Evolutionary conservation across 2,888 invertebrate genomes (phyloP).

Genomic region (Bombyx huttoni): DNA sequence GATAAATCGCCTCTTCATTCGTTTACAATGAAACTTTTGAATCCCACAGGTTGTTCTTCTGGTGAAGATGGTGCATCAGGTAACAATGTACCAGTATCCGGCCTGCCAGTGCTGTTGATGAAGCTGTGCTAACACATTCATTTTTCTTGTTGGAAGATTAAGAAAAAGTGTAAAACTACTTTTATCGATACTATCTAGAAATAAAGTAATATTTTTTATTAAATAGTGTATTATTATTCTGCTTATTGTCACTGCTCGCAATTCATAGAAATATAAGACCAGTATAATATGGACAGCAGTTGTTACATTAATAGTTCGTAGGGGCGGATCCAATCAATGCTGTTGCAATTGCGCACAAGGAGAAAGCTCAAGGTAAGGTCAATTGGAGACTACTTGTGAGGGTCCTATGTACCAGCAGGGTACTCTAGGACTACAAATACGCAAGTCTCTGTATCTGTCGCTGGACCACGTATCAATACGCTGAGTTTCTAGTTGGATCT

Average conservation of each 20-base stretch:
- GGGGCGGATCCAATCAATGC: too few relatives aligned
- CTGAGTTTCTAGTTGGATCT: too few relatives aligned
- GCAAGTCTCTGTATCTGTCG: too few relatives aligned
- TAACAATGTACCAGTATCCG: conserved; percentile 29
- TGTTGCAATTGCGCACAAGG: too few relatives aligned
- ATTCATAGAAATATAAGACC: too few relatives aligned
- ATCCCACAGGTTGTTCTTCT: conserved; percentile 47
- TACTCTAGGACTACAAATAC: too few relatives aligned
- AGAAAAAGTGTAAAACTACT: conserved; percentile 44
- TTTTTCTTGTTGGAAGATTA: conserved; percentile 26
- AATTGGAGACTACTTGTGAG: too few relatives aligned
- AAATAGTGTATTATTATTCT: conserved; percentile 7
- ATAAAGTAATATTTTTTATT: conserved; percentile 13
- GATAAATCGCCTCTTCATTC: conserved; percentile 1
- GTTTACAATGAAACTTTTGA: conserved; percentile 31
- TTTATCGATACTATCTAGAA: conserved; percentile 5
- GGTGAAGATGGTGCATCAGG: conserved; percentile 24
- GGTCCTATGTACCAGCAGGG: too few relatives aligned
- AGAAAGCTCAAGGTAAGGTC: too few relatives aligned
- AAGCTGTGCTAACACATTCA: conserved; percentile 38
- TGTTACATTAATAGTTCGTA: too few relatives aligned
- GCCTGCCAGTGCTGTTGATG: conserved; percentile 52
- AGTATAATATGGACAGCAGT: too few relatives aligned
- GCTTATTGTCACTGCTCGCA: neutral
- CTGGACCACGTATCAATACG: too few relatives aligned